Conservation (phyloP, 1,140 invertebrate species). For the Brachionus angularis region DNA sequence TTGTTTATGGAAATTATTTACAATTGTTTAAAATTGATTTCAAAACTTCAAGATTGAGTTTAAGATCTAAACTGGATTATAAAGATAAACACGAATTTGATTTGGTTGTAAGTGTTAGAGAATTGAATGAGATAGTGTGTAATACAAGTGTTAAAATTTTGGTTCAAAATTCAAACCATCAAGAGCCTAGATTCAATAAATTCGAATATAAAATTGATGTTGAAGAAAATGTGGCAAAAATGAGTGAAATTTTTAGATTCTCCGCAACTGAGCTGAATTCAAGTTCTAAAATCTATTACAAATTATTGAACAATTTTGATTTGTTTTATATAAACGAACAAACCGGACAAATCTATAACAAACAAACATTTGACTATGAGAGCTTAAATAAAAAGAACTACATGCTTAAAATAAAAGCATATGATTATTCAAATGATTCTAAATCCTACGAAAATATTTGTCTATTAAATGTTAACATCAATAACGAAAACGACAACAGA, state of each 20-base stretch:
- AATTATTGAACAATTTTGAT: slow-evolving; percentile 28
- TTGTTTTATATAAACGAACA: slow-evolving; percentile 27
- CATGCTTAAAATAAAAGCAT: slow-evolving; percentile 23
- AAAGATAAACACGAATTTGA: background rate
- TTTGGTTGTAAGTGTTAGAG: background rate
- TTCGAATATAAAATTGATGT: background rate
- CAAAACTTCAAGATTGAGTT: background rate
- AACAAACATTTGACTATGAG: slow-evolving; percentile 21
- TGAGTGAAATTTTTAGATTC: slow-evolving; percentile 34
- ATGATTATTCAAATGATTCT: background rate
- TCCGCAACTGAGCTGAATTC: background rate
- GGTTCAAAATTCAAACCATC: background rate
- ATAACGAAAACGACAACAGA: background rate
- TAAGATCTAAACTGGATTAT: background rate
- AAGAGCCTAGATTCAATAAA: background rate
- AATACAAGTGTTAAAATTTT: background rate
- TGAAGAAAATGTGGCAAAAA: slow-evolving; percentile 14
- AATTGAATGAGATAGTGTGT: background rate
- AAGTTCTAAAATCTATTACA: slow-evolving; percentile 12
- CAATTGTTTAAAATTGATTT: slow-evolving; percentile 22
- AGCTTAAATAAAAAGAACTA: background rate
- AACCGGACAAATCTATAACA: slow-evolving; percentile 17
- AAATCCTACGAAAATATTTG: too few species aligned
- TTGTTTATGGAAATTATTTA: background rate
- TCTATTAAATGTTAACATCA: background rate